phyloP scores from a whole-genome alignment of 2,113 vertebrate species.

The Mola mola region DNA sequence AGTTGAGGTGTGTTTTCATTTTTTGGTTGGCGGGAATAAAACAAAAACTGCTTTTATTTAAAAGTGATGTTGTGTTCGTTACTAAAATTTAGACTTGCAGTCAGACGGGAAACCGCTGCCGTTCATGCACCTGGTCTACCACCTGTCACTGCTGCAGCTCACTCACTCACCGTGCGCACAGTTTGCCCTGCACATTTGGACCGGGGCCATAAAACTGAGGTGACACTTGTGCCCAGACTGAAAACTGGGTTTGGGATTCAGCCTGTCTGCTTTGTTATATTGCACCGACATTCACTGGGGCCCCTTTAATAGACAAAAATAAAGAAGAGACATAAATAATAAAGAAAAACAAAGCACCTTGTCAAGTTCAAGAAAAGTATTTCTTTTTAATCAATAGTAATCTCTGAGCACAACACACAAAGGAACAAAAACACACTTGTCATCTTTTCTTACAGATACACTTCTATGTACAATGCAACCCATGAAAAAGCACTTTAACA shows the following conservation, averaged over 20 bases:
- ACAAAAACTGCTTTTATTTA: not conserved
- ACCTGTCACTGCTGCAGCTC: slow-evolving; percentile 51
- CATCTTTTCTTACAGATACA: slow-evolving; percentile 28
- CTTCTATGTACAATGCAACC: slow-evolving; percentile 37
- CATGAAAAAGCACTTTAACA: slow-evolving; percentile 37
- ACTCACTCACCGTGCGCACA: slow-evolving; percentile 31
- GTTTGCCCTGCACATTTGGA: slow-evolving; percentile 2
- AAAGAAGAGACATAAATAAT: too few relatives aligned
- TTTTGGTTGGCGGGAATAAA: too few relatives aligned
- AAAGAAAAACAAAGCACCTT: slow-evolving; percentile 5
- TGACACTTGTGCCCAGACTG: slow-evolving; percentile 2
- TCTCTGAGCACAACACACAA: slow-evolving; percentile 17
- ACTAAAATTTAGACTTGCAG: slow-evolving; percentile 17
- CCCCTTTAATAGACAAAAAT: not conserved
- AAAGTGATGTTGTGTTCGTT: not conserved
- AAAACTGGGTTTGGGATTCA: slow-evolving; percentile 15
- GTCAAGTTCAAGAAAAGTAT: slow-evolving; percentile 17
- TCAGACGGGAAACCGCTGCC: slow-evolving; percentile 36
- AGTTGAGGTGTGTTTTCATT: slow-evolving; percentile 1
- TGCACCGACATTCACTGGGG: not conserved
- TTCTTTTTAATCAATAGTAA: slow-evolving; percentile 39
- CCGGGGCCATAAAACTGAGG: slow-evolving; percentile 10
- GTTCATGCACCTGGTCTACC: slow-evolving; percentile 53
- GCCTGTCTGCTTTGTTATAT: not conserved
- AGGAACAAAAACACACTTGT: slow-evolving; percentile 2